These are phyloP conservation scores for Nemotelus nigrinus DNA, from an alignment of 2,888 invertebrate species.

Conservation along the genomic window DNA sequence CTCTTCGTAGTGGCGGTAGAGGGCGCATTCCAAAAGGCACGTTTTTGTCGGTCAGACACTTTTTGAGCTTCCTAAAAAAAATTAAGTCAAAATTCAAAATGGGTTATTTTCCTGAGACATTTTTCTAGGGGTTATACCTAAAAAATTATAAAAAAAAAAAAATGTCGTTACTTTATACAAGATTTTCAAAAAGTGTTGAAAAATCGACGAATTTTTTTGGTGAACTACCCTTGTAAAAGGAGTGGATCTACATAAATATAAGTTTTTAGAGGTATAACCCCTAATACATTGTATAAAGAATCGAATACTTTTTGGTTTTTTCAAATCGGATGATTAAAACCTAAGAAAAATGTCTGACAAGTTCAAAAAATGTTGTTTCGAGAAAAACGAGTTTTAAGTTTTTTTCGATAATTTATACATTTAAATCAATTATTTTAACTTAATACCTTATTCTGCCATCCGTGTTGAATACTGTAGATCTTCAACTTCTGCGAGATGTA, in stretches of 20 bases:
- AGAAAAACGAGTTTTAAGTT: constrained; percentile 13
- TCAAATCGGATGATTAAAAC: constrained; percentile 16
- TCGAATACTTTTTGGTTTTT: constrained; percentile 1
- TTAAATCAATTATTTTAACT: constrained; percentile 2
- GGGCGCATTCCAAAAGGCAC: too few species aligned
- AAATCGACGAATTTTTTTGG: too few species aligned
- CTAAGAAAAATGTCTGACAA: constrained; percentile 4
- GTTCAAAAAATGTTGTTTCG: constrained; percentile 8
- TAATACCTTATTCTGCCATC: constrained; percentile 15
- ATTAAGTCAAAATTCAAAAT: too few species aligned
- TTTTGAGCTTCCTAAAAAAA: too few species aligned
- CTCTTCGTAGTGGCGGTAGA: too few species aligned
- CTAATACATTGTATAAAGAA: not conserved
- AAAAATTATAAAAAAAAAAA: too few species aligned
- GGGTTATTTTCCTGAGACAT: too few species aligned
- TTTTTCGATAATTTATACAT: constrained; percentile 15
- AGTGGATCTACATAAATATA: too few species aligned
- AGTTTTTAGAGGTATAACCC: constrained; percentile 8
- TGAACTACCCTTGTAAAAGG: constrained; percentile 17
- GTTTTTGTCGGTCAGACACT: too few species aligned
- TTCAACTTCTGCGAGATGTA: constrained; percentile 5
- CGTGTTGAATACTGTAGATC: constrained; percentile 6
- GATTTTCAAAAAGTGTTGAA: too few species aligned
- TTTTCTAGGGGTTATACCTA: too few species aligned
- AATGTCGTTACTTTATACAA: too few species aligned